Evolutionary conservation across 1,140 invertebrate species (phyloP), one percentile per base, ranked within the genome.

Genomic region (Monomorium pharaonis): DNA sequence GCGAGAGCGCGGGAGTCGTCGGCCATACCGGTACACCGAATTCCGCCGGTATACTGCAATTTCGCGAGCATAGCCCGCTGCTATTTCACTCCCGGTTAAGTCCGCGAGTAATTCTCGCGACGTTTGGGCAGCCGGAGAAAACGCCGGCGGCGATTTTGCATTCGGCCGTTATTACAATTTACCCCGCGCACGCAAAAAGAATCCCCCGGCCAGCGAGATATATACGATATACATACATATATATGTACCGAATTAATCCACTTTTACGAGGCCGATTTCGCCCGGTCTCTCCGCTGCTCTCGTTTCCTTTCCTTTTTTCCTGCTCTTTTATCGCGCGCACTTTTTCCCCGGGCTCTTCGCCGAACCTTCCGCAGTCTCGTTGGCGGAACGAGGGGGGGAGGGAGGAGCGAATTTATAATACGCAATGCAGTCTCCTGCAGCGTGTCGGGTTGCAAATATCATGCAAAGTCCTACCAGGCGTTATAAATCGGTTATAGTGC

Each of bases 111-210:
- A 87, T 81, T 60, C 78, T 67, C 60, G 86, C n/a, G 85, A 37
- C 60, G 44, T 60, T 85, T 30, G 49, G 30, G 63, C 44, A n/a
- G n/a, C n/a, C n/a, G 21, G 10, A 21, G 33, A 76, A 78, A 80
- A 75, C 47, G 42, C 37, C 60, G 18, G 51, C 60, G 65, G 51
- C 77, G 67, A 83, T 83, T 83, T 74, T 72, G 67, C 78, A 74
- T 83, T 83, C 78, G 78, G 37, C 67, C 78, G 67, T 83, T 83
- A 83, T 83, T 83, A 83, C 78, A 83, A 83, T 83, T 83, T 74
- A 83, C 67, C n/a, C 60, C 65, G 78, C 37, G 74, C 27, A 30
- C 47, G 44, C 54, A 60, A 76, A 86, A 80, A 74, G 54, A 75
- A 80, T 47, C 65, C 56, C 24, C 12, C 16, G n/a, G 1, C 14